These are phyloP conservation scores for Campopleginae sp. DNA, from an alignment of 2,888 invertebrate genomes.

Conservation along the genomic window DNA sequence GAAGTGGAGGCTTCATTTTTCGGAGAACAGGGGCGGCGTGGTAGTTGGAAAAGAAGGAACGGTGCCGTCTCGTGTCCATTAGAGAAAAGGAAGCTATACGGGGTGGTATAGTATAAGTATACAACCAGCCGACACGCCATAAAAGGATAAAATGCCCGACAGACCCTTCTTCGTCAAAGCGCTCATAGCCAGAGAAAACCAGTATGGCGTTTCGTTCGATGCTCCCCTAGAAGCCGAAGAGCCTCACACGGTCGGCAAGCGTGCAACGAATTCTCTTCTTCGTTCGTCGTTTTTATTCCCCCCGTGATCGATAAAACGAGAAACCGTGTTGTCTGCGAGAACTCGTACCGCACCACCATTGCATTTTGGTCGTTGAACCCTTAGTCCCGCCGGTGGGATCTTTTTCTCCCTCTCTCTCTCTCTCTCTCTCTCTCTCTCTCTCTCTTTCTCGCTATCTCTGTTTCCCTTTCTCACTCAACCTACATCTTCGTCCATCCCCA, in stretches of 20 bases:
- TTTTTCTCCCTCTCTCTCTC: not conserved
- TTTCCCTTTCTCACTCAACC: not conserved
- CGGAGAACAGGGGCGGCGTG: not conserved
- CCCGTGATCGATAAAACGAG: conserved; percentile 68
- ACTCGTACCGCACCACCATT: conserved; percentile 64
- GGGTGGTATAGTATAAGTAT: conserved; percentile 11
- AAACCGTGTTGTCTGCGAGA: conserved; percentile 45
- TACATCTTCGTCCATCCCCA: conserved; percentile 4
- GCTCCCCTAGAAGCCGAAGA: conserved; percentile 57
- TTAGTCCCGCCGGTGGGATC: conserved; percentile 30
- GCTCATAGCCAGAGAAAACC: conserved; percentile 43
- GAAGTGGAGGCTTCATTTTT: not conserved
- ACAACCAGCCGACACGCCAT: conserved; percentile 37
- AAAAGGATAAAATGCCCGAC: conserved; percentile 32
- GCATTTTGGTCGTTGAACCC: conserved; percentile 79
- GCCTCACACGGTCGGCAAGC: conserved; percentile 48
- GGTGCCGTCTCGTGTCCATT: not conserved
- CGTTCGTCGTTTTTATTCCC: conserved; percentile 36
- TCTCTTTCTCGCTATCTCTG: not conserved
- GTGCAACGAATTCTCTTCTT: conserved; percentile 56
- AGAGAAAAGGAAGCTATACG: conserved; percentile 29
- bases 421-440: not conserved
- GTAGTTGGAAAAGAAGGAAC: not conserved
- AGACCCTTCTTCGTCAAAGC: conserved; percentile 46
- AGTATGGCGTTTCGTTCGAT: conserved; percentile 57